Evolutionary conservation across 2,888 invertebrate species (phyloP).

Genomic region (Ormyrus thymus): DNA sequence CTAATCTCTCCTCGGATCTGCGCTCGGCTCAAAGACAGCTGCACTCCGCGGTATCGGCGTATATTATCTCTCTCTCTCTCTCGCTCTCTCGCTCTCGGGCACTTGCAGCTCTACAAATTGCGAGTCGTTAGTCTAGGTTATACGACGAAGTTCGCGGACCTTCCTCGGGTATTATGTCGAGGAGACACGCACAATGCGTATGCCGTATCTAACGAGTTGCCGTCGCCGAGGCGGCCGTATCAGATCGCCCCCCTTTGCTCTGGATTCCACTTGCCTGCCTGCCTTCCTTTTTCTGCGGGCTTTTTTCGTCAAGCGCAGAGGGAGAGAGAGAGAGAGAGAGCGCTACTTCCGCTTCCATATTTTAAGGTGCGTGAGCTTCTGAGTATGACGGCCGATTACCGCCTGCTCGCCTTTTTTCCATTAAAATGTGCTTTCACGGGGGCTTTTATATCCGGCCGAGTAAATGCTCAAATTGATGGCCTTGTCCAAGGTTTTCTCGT

Average conservation of each 20-base stretch:
- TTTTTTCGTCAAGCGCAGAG: background rate
- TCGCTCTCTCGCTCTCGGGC: background rate
- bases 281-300: background rate
- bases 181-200: constrained; percentile 72
- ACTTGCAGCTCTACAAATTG: constrained; percentile 33
- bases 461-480: too few species aligned
- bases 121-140: constrained; percentile 22
- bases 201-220: constrained; percentile 71
- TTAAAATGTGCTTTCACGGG: background rate
- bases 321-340: background rate
- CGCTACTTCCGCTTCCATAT: background rate
- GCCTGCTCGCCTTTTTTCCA: background rate
- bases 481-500: too few species aligned
- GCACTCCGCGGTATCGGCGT: too few species aligned
- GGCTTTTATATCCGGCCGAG: too few species aligned
- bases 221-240: constrained; percentile 62
- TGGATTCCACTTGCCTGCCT: background rate
- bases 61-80: too few species aligned
- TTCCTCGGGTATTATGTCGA: constrained; percentile 48
- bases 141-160: background rate
- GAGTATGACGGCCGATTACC: background rate
- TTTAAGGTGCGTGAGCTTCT: background rate
- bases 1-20: constrained; percentile 18
- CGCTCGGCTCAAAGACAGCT: background rate
- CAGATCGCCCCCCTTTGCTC: constrained; percentile 49